Base-by-base conservation (phyloP, 2,888 invertebrate species). In the Parasteatoda lunata region DNA sequence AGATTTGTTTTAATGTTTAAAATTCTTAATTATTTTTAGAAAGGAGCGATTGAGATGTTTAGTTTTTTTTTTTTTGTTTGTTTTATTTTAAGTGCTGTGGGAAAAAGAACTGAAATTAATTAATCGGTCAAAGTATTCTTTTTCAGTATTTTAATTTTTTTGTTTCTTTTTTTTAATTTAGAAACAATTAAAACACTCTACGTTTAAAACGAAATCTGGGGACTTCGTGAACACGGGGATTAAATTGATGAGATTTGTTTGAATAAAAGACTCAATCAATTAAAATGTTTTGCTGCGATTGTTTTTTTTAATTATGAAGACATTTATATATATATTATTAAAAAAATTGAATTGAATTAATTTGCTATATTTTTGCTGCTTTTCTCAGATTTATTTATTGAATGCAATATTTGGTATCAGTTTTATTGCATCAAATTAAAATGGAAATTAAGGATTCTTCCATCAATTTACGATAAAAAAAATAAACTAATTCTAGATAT, bases 71-170 rank as follows among this genome's bases (percentile, higher is more conserved):
- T n/a, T 59, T 59, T 59, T 59, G 59, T 77, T 15, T 45, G 51
- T 3, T 66, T 72, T 51, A n/a, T 52, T 80, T 71, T 65, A 49
- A 66, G 8, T 80, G 9, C 15, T 13, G 9, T 52, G 9, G 47
- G 66, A 72, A 30, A 65, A 80, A 66, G 52, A 52, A 65, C 66
- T 66, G 72, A 80, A 73, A 81, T 81, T 81, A 81, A 81, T 81
- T 81, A 80, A 72, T 80, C 79, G 66, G 73, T 75, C 47, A 49
- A 52, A 81, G 68, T 73, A 65, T 81, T 77, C 13, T 45, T 52
- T 70, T 13, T n/a, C 73, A 73, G 66, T 51, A 47, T 72, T 73
- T 47, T 80, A 66, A 45, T 68, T 73, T 77, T 75, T 15, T 47
- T 5, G 48, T 47, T n/a, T 9, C 1, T 4, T 54, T 54, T 59